Evolutionary conservation across 1,140 invertebrate genomes (phyloP), one percentile per base, ranked within the genome.

Genomic region (Ostrea denselamellosa): DNA sequence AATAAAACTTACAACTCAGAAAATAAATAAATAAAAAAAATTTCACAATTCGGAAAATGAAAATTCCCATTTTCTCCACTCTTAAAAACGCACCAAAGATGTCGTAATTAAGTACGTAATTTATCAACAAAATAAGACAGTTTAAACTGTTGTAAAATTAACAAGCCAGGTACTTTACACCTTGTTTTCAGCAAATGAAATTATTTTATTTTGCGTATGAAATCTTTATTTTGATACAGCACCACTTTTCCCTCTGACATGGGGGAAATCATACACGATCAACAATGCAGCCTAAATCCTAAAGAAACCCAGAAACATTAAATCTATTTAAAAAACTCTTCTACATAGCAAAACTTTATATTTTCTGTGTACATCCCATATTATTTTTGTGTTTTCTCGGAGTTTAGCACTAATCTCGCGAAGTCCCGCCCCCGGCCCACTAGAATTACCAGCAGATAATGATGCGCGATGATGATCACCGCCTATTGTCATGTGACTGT

Each of bases 401-500:
- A 28, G 25, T 17, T 77, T 77, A 17, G 25, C 12, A 28, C 22
- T 77, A 62, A 34, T 28, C 12, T 34, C 14, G 8, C 8, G 25
- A 77, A 34, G 68, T 28, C 68, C 68, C 68, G 68, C 68, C 68
- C 68, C 9, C 28, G 4, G 28, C 68, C 68, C 25, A 28, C 68
- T 77, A 25, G 22, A 14, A 77, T 28, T 34, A 14, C 68, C 17
- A 25, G 68, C 68, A 77, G 68, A 77, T 77, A 77, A 77, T 77
- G 68, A 77, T 77, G 68, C 68, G 68, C 68, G 14, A 25, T 34
- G 68, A 77, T 28, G 68, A 77, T 77, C 68, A 25, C 25, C 68
- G 68, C 68, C 68, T 77, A 77, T 77, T 77, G 68, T 77, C 68
- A 77, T 34, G 68, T 77, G 68, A 77, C 68, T 34, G 17, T 22